These are phyloP conservation scores for Takifugu flavidus DNA, from an alignment of 2,113 vertebrate species.

Conservation along the genomic window DNA sequence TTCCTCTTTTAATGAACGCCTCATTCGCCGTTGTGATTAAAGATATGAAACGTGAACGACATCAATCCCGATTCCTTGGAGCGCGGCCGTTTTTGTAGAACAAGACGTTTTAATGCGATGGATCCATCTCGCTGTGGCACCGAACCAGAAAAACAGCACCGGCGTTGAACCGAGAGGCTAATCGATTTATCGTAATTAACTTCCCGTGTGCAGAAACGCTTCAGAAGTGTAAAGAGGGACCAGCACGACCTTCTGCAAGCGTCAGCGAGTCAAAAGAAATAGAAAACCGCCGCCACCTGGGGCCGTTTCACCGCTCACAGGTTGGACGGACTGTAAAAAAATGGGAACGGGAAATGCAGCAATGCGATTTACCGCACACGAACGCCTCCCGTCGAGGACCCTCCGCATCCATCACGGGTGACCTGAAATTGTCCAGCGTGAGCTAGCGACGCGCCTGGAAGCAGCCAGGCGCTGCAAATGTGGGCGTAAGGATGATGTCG, in stretches of 20 bases:
- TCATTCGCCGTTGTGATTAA: not conserved
- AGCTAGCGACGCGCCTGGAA: constrained; percentile 29
- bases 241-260: no score
- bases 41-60: not conserved
- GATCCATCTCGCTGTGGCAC: not conserved
- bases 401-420: constrained; percentile 61
- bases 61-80: not conserved
- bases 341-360: constrained; percentile 15
- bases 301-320: constrained; percentile 43
- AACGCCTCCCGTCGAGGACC: constrained; percentile 27
- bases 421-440: constrained; percentile 60
- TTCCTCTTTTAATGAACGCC: not conserved
- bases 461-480: constrained; percentile 3
- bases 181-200: not conserved
- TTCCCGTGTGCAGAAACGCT: constrained; percentile 9
- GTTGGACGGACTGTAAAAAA: constrained; percentile 34
- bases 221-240: no score
- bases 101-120: not conserved
- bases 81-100: not conserved
- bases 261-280: no score
- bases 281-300: constrained; percentile 11
- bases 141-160: not conserved
- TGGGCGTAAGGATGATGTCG: constrained; percentile 1
- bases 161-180: not conserved
- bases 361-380: constrained; percentile 33